phyloP scores from a whole-genome alignment of 2,888 invertebrate species.

The Tenthredo livida region DNA sequence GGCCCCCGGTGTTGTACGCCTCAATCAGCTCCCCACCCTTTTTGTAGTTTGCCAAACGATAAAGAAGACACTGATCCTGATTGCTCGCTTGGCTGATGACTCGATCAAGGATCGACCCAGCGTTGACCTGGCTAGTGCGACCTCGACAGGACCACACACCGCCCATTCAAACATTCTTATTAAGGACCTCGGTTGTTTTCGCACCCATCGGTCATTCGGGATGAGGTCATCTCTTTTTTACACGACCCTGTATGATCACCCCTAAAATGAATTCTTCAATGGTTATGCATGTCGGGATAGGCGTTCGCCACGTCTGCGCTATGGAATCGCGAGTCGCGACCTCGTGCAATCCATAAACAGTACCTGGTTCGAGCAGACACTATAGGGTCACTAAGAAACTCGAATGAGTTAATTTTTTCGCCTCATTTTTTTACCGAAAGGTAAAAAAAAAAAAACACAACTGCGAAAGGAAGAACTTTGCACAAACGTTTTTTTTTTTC shows the following conservation, averaged over 20 bases:
- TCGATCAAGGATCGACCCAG: constrained; percentile 91
- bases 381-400: constrained; percentile 73
- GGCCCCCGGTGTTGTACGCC: constrained; percentile 91
- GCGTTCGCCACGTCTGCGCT: constrained; percentile 55
- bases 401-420: constrained; percentile 22
- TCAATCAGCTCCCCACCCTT: constrained; percentile 94
- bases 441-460: neutral
- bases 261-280: neutral
- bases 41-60: constrained; percentile 94
- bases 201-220: neutral
- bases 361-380: constrained; percentile 72
- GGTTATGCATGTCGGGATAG: neutral
- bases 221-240: constrained; percentile 15
- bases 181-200: neutral
- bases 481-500: neutral
- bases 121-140: constrained; percentile 76
- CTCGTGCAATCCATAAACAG: constrained; percentile 73
- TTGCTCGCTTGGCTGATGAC: constrained; percentile 94
- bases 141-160: constrained; percentile 74
- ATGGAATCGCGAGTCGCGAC: constrained; percentile 70
- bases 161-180: constrained; percentile 69
- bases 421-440: neutral
- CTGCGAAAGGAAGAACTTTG: neutral
- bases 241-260: neutral
- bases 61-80: constrained; percentile 92